Conservation (phyloP, 2,113 vertebrate species). For the Melanostigma gelatinosum region DNA sequence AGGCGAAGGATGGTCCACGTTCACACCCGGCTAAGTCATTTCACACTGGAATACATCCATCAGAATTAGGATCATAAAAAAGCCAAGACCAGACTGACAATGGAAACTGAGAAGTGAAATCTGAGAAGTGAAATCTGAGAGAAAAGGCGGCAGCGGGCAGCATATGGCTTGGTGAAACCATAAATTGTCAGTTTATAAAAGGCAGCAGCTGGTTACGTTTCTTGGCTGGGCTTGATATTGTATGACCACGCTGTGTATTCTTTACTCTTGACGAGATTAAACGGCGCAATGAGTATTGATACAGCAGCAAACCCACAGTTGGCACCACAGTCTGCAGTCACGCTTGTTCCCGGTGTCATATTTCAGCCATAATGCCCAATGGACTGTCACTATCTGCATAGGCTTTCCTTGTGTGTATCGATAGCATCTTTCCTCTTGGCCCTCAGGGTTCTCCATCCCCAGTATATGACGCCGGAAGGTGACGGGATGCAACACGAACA, state of each 20-base stretch:
- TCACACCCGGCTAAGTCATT: slow-evolving; percentile 74
- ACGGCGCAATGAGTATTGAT: slow-evolving; percentile 47
- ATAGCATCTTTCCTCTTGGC: slow-evolving; percentile 10
- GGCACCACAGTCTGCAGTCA: slow-evolving; percentile 57
- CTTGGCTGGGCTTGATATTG: slow-evolving; percentile 58
- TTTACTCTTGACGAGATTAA: slow-evolving; percentile 57
- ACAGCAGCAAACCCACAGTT: slow-evolving; percentile 50
- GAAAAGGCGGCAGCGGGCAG: slow-evolving; percentile 48
- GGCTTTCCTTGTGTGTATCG: slow-evolving; percentile 2
- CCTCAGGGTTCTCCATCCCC: slow-evolving; percentile 13
- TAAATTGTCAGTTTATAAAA: slow-evolving; percentile 66
- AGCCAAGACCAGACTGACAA: slow-evolving; percentile 70
- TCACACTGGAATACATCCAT: slow-evolving; percentile 76
- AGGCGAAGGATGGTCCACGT: slow-evolving; percentile 66
- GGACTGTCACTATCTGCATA: slow-evolving; percentile 41
- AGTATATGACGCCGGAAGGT: slow-evolving; percentile 11
- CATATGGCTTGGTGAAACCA: slow-evolving; percentile 71
- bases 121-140: slow-evolving; percentile 71
- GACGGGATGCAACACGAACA: slow-evolving; percentile 3
- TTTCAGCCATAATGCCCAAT: slow-evolving; percentile 64
- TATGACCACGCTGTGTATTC: slow-evolving; percentile 46
- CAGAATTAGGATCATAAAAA: slow-evolving; percentile 73
- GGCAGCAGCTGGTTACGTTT: slow-evolving; percentile 68
- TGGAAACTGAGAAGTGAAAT: slow-evolving; percentile 72
- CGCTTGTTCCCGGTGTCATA: slow-evolving; percentile 48